Percentiles rank a stretch among this genome's conserved stretches.
phyloP scores from a whole-genome alignment of 2,797 vertebrate species.

The Periophthalmus magnuspinnatus region DNA sequence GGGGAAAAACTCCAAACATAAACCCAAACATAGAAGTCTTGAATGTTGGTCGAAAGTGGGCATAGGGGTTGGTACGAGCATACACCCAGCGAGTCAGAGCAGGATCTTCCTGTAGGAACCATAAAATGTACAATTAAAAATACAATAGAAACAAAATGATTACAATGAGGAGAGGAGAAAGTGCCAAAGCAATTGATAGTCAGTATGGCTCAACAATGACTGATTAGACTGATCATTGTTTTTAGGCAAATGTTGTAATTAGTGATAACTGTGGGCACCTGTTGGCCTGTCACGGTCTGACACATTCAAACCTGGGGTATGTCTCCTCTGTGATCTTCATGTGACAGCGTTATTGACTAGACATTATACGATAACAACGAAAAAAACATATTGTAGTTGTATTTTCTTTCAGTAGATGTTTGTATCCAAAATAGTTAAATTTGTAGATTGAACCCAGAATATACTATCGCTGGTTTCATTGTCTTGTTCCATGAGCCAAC shows the following conservation, averaged over 20 bases:
- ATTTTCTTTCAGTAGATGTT: not conserved
- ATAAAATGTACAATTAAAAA: not conserved
- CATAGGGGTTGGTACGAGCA: slow-evolving; percentile 80
- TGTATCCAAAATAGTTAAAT: not conserved
- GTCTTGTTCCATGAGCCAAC: not conserved
- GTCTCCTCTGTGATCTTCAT: not conserved
- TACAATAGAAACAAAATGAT: not conserved
- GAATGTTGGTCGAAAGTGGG: slow-evolving; percentile 77
- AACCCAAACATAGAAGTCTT: slow-evolving; percentile 84
- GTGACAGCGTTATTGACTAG: not conserved
- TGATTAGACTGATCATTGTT: not conserved
- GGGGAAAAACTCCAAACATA: slow-evolving; percentile 72
- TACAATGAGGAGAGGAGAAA: not conserved
- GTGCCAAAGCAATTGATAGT: not conserved
- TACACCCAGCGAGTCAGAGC: slow-evolving; percentile 85
- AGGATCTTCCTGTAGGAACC: slow-evolving; percentile 83
- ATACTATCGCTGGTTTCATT: not conserved
- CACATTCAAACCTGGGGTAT: not conserved
- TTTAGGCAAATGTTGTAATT: not conserved
- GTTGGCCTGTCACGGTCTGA: not conserved
- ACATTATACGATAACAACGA: too few species aligned
- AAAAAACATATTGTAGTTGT: not conserved
- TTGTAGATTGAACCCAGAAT: too few species aligned
- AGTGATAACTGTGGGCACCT: not conserved
- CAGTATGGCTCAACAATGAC: not conserved